Percentiles rank a stretch among this genome's conserved stretches.
phyloP scores from a whole-genome alignment of 2,113 vertebrate genomes.

The Pteronura brasiliensis region DNA sequence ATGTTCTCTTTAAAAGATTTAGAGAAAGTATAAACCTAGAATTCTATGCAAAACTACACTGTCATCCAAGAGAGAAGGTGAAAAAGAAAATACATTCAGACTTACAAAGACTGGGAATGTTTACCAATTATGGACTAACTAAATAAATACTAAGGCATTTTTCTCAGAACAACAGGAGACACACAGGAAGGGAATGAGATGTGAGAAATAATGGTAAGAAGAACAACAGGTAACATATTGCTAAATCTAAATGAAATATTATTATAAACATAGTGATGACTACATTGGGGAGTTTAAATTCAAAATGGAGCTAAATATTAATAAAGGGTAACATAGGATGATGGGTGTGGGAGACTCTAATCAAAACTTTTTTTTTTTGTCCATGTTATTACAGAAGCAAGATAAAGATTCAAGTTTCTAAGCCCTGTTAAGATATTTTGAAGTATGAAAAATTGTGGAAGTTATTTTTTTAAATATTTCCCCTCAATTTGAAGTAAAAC shows the following conservation, averaged over 20 bases:
- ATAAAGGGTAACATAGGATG: neutral
- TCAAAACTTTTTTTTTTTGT: neutral
- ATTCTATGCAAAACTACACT: neutral
- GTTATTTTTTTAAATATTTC: neutral
- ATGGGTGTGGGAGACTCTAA: neutral
- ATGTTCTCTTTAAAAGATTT: neutral
- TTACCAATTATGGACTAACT: neutral
- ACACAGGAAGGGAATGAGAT: neutral
- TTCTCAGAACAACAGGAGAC: neutral
- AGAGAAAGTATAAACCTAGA: conserved; percentile 7
- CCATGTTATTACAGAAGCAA: neutral
- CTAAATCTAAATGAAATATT: neutral
- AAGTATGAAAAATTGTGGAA: neutral
- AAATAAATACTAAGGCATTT: neutral
- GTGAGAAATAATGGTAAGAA: neutral
- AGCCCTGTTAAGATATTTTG: neutral
- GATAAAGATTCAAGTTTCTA: neutral
- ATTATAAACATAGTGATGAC: neutral
- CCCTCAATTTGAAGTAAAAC: neutral
- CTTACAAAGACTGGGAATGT: neutral
- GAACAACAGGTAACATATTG: neutral
- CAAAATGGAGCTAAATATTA: neutral
- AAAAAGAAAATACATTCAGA: neutral
- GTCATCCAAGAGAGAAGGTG: neutral
- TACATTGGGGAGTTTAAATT: neutral